Base-by-base conservation (phyloP, 2,888 invertebrate genomes). In the Ormyrus pomaceus region DNA sequence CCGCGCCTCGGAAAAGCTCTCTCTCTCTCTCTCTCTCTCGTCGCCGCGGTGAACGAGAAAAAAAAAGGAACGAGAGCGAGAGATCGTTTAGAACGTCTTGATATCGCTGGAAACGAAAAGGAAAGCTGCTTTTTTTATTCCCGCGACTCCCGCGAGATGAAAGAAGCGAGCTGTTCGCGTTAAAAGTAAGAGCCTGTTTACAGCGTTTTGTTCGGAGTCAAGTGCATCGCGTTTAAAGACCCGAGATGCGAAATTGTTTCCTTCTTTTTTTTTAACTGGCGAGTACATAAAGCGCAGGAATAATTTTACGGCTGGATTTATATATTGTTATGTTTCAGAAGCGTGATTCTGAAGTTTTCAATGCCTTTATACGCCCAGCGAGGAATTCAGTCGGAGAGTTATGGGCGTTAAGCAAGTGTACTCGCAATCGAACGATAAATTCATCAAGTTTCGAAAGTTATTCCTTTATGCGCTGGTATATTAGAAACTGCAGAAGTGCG, bases 121-220 rank as follows among this genome's bases (percentile, higher is more conserved):
- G 55, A 55, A 76, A 77, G 65, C 51, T 34, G 34, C 45, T 62
- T 64, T 13, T 58, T 70, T 70, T 65, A 71, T 71, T 19, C 19
- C 19, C 46, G 53, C 19, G 19, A 1, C 64, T 50, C 10, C 55
- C 19, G 6, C 19, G 9, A 64, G 34, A 50, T 13, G 69, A 69
- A 68, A 69, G 68, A n/a, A 13, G 58, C 61, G 19, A 55, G 10
- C n/a, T 5, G n/a, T 64, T 76, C 70, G 34, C 61, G 56, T 46
- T 66, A 19, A 19, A 19, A 19, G 19, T 19, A 19, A 19, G 19
- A 19, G 19, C 34, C 2, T 7, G 46, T 9, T 72, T 11, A 53
- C 19, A n/a, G 34, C 19, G 19, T 19, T 19, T 19, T 19, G 19
- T 2, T 59, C 45, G 19, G 72, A 56, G 56, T 50, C 59, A 66